Evolutionary conservation across 2,888 invertebrate species (phyloP), one percentile per base, ranked within the genome.

Genomic region (Anagyrus pseudococci): DNA sequence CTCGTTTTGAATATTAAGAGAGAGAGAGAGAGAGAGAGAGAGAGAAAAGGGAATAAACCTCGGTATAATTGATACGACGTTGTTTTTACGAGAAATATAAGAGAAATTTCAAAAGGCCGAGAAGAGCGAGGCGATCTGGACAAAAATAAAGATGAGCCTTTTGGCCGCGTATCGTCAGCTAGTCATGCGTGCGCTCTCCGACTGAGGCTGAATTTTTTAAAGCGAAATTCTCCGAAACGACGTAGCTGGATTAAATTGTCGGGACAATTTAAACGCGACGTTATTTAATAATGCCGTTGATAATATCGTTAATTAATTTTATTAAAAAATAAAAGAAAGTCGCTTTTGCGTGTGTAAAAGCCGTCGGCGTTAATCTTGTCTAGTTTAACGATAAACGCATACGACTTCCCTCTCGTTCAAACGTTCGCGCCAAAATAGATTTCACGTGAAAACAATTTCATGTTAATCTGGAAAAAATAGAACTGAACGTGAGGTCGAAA

Each of bases 71-170:
- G 15, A 37, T 37, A 2, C 33, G 33, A 26, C 1, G 25, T 15
- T 25, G 4, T 23, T 23, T 2, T 29, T 48, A 20, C 40, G 33
- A 37, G 37, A 50, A 44, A 46, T 48, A 49, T 49, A 25, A 37
- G 23, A 33, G n/a, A 25, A 49, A 19, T n/a, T n/a, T n/a, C n/a
- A 55, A n/a, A 15, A 7, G 13, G 23, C 25, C 20, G 10, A 50
- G 23, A 8, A 37, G 26, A 2, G 43, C n/a, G 20, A 20, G 26
- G 22, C 22, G 48, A 49, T 26, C 13, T 37, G 8, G 8, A 59
- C 54, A 46, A 52, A 64, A 63, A 64, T 64, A 64, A 64, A 59
- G 58, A 64, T 64, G 59, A 64, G 44, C 19, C 37, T 58, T 26
- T 53, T 23, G 48, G n/a, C n/a, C n/a, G n/a, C n/a, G 43, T 20